phyloP scores from a whole-genome alignment of 2,888 invertebrate species.

The Minunthozetes semirufus region DNA sequence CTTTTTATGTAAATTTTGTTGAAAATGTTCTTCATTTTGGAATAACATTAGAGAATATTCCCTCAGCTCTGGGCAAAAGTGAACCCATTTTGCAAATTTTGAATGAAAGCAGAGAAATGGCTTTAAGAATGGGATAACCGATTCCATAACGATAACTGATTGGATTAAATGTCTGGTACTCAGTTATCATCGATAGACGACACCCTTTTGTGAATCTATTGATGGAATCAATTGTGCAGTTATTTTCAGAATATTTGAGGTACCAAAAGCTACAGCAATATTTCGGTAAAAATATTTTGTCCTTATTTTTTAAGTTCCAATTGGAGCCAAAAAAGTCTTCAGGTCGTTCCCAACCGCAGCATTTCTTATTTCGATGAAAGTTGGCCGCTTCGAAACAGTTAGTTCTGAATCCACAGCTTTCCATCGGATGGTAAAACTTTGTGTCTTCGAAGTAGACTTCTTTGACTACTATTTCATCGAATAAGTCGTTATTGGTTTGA shows the following conservation, averaged over 20 bases:
- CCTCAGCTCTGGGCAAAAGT: neutral
- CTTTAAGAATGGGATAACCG: neutral
- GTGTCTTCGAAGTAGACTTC: neutral
- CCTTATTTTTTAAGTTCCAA: neutral
- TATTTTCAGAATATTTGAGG: neutral
- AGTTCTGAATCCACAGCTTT: neutral
- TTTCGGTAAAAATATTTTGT: neutral
- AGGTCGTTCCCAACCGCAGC: neutral
- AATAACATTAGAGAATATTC: neutral
- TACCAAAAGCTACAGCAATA: constrained; percentile 12
- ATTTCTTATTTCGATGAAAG: neutral
- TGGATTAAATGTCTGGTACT: constrained; percentile 2
- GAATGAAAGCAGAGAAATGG: neutral
- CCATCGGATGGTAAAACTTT: neutral
- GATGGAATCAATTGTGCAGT: neutral
- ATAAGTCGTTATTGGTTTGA: neutral
- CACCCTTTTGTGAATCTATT: neutral
- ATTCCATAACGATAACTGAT: constrained; percentile 17
- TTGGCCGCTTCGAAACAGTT: neutral
- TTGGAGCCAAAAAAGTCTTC: neutral
- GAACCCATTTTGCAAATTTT: neutral
- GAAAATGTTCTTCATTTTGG: too few relatives aligned
- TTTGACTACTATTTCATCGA: constrained; percentile 1
- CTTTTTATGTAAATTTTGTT: too few relatives aligned
- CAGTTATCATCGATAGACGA: neutral